Evolutionary conservation across 2,797 vertebrate species (phyloP), one percentile per base, ranked within the genome.

Genomic region (Ctenopoma multispine): DNA sequence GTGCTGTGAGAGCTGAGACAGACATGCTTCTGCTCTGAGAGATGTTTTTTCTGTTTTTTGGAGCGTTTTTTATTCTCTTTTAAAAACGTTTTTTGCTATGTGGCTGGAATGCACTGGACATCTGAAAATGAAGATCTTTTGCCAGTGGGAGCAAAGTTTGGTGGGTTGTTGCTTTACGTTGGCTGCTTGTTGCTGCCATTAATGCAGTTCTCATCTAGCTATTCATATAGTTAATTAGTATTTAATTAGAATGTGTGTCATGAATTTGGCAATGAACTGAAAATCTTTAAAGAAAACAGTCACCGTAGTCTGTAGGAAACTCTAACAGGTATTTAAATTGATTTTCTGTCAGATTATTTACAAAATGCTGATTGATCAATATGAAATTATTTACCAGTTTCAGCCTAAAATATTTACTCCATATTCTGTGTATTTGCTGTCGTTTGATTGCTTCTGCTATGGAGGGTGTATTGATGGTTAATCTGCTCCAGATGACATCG

Each of bases 91-190:
- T 11, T 6, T 57, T 40, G 43, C 13, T 3, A 92, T 93, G 87
- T 74, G 92, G 79, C 44, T 92, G 86, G 84, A 90, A 66, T 69
- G 71, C 36, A 61, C 69, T 0, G 90, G 88, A 60, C 83, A 24
- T 68, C 79, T 93, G 61, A 92, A 59, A 82, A 96, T 96, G 96
- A 97, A 95, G 94, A 95, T 97, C 62, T 94, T 95, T 17, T 80
- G 94, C 86, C 89, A 82, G 14, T 91, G 95, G 57, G 90, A 95
- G 58, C 91, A 92, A 69, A 91, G 91, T 67, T 83, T 91, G 96
- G 96, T 97, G 90, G 94, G 96, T 95, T 43, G 96, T 95, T 43
- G 27, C 31, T 17, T 57, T 44, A 4, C 10, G 18, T 57, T 43
- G 27, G 31, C n/a, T 60, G 43, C 62, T 61, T 76, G 18, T 50